Conservation (phyloP, 2,797 vertebrate species). For the Lacerta viridis region DNA sequence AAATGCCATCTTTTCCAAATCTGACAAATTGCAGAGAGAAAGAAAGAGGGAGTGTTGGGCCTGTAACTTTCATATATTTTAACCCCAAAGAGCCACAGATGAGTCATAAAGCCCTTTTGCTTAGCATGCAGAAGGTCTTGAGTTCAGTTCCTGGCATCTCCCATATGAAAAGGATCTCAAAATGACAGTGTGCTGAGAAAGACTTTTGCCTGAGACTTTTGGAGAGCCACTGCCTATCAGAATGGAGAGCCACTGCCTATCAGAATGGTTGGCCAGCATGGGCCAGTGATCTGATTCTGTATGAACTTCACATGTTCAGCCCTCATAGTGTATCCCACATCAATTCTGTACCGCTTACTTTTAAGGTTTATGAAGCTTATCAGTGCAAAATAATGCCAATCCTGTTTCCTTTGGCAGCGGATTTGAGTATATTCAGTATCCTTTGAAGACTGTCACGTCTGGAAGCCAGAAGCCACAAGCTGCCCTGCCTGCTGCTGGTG, state of each 20-base stretch:
- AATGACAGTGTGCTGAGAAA: not conserved
- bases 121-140: not conserved
- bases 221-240: no score
- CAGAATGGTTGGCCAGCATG: no score
- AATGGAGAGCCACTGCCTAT: not conserved
- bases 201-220: not conserved
- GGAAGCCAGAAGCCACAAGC: constrained; percentile 69
- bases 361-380: constrained; percentile 44
- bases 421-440: constrained; percentile 80
- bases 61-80: not conserved
- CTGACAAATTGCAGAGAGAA: not conserved
- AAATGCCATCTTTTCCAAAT: not conserved
- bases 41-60: not conserved
- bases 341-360: constrained; percentile 34
- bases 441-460: constrained; percentile 75
- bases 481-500: constrained; percentile 57
- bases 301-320: not conserved
- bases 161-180: not conserved
- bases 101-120: no score
- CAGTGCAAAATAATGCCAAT: constrained; percentile 46
- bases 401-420: constrained; percentile 69
- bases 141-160: not conserved
- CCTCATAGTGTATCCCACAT: constrained; percentile 26
- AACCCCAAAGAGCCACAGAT: not conserved
- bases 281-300: not conserved